phyloP scores from a whole-genome alignment of 2,797 vertebrate genomes.

The Toxotes lorentzi region DNA sequence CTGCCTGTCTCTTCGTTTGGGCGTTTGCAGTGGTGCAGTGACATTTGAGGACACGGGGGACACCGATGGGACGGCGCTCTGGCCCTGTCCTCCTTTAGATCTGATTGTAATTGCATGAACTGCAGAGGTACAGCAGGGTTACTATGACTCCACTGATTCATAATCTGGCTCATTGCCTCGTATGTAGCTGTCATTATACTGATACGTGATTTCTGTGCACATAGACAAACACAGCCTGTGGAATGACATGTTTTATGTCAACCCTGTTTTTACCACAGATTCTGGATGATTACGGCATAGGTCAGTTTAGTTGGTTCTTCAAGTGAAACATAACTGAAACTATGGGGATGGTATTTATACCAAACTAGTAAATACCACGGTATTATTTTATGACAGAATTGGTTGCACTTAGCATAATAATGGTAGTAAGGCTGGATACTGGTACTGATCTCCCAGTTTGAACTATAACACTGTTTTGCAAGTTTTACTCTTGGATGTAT shows the following conservation, averaged over 20 bases:
- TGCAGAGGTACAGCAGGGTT: not conserved
- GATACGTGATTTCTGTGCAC: not conserved
- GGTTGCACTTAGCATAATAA: not conserved
- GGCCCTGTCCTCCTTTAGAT: conserved; percentile 26
- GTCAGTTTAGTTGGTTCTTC: not conserved
- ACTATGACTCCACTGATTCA: conserved; percentile 3
- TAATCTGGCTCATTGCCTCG: not conserved
- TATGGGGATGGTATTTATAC: not conserved
- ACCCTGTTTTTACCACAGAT: not conserved
- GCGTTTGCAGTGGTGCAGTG: conserved; percentile 37
- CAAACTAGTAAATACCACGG: not conserved
- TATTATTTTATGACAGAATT: not conserved
- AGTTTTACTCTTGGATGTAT: no score
- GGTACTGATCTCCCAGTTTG: not conserved
- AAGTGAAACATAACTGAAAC: not conserved
- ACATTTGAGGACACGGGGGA: conserved; percentile 35
- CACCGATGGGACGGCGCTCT: conserved; percentile 9
- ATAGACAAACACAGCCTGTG: not conserved
- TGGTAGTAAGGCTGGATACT: not conserved
- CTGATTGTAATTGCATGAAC: not conserved
- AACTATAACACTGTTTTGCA: no score
- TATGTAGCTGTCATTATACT: not conserved
- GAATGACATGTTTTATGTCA: not conserved
- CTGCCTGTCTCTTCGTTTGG: conserved; percentile 34
- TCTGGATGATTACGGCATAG: not conserved